Percentiles rank a stretch among this genome's conserved stretches.
Evolutionary conservation across 2,113 vertebrate species (phyloP).

Genomic region (Corythoichthys haematopterus): DNA sequence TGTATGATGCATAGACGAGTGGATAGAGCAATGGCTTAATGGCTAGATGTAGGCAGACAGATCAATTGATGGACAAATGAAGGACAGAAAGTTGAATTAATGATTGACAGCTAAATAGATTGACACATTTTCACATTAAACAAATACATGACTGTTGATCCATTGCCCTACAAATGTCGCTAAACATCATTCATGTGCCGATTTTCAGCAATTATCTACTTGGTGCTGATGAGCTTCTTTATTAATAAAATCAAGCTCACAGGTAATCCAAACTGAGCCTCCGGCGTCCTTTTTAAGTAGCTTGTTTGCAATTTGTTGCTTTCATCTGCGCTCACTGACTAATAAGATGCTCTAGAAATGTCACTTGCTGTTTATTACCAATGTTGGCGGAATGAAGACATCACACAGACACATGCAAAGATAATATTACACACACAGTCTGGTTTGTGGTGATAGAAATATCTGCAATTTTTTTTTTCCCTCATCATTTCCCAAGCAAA

Average conservation of each 20-base stretch:
- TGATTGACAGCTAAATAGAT: not conserved
- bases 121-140: not conserved
- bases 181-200: not conserved
- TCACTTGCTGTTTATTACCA: constrained; percentile 35
- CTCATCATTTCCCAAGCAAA: not conserved
- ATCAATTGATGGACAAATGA: not conserved
- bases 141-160: not conserved
- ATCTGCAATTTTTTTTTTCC: constrained; percentile 1
- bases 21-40: not conserved
- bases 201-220: constrained; percentile 29
- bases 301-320: constrained; percentile 36
- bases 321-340: constrained; percentile 41
- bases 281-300: constrained; percentile 22
- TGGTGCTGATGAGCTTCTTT: constrained; percentile 13
- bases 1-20: not conserved
- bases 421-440: not conserved
- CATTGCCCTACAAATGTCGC: not conserved
- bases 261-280: constrained; percentile 31
- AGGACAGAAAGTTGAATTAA: not conserved
- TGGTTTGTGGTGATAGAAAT: constrained; percentile 12
- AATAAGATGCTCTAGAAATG: constrained; percentile 37
- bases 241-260: constrained; percentile 36
- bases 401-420: not conserved
- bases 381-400: constrained; percentile 26
- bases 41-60: not conserved